A percentile compares a stretch with the other conserved stretches of the same genome.
phyloP scores from a whole-genome alignment of 2,888 invertebrate genomes.

The Lasioglossum marginatum region DNA sequence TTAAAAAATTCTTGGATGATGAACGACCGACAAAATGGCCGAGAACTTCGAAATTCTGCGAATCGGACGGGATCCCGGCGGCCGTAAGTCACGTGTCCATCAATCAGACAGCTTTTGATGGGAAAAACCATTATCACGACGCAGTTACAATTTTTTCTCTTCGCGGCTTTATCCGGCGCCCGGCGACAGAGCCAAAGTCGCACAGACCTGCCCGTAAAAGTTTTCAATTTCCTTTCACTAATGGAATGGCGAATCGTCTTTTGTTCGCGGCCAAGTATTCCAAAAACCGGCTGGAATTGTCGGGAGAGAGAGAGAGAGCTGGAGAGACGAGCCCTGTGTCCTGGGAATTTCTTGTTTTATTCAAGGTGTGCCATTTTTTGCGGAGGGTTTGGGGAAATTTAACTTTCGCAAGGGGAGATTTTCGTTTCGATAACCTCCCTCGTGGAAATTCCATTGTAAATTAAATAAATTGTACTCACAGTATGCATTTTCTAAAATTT shows the following conservation, averaged over 20 bases:
- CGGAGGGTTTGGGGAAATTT: background rate
- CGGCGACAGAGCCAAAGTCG: background rate
- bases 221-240: constrained; percentile 60
- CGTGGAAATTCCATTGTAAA: background rate
- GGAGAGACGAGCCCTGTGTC: constrained; percentile 17
- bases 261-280: constrained; percentile 54
- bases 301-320: background rate
- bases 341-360: constrained; percentile 76
- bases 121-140: constrained; percentile 3
- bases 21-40: background rate
- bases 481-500: no score
- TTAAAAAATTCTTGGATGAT: background rate
- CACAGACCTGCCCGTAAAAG: constrained; percentile 26
- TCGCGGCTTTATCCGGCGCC: constrained; percentile 1
- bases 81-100: background rate
- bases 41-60: background rate
- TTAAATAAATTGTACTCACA: no score
- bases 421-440: background rate
- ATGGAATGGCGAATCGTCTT: constrained; percentile 44
- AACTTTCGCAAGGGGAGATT: background rate
- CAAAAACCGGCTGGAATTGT: constrained; percentile 22
- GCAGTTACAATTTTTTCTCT: background rate
- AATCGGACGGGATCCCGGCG: background rate
- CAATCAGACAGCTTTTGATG: background rate
- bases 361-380: constrained; percentile 69